These are phyloP conservation scores for Cartodere bifasciata DNA, from an alignment of 2,888 invertebrate species.

Conservation along the genomic window DNA sequence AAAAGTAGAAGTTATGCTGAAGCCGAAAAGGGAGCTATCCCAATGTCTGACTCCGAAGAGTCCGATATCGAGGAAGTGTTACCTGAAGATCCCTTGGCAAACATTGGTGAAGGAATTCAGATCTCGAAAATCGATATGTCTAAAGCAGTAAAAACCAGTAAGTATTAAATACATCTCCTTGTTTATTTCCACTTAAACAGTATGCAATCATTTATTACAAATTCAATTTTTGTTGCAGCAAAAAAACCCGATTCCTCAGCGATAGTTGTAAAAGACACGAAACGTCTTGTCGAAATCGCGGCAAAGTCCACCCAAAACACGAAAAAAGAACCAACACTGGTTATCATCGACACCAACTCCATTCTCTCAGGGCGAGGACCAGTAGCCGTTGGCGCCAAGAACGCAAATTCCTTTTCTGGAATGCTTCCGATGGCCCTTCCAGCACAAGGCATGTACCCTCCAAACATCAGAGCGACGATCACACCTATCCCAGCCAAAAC, in stretches of 20 bases:
- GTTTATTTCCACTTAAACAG: too few relatives aligned
- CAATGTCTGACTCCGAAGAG: conserved; percentile 27
- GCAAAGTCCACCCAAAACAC: conserved; percentile 40
- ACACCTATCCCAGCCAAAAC: conserved; percentile 37
- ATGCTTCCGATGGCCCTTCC: conserved; percentile 39
- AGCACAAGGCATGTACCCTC: conserved; percentile 51
- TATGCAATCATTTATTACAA: too few relatives aligned
- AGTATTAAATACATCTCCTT: too few relatives aligned
- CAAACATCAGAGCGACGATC: conserved; percentile 45
- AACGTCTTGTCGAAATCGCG: conserved; percentile 55
- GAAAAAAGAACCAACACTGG: conserved; percentile 62
- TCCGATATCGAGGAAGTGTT: conserved; percentile 54
- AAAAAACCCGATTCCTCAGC: conserved; percentile 4
- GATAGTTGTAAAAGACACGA: conserved; percentile 45
- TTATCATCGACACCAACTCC: conserved; percentile 69
- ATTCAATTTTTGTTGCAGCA: not conserved
- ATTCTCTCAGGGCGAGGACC: conserved; percentile 50
- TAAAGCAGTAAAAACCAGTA: too few relatives aligned
- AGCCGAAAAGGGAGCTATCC: conserved; percentile 30
- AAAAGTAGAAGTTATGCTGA: conserved; percentile 40
- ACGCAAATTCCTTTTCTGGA: conserved; percentile 3
- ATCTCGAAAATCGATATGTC: conserved; percentile 12
- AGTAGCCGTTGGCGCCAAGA: conserved; percentile 35
- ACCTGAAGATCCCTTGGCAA: conserved; percentile 45
- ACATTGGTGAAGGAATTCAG: conserved; percentile 20